phyloP scores from a whole-genome alignment of 2,888 invertebrate species.

The Drosophila silvestris region DNA sequence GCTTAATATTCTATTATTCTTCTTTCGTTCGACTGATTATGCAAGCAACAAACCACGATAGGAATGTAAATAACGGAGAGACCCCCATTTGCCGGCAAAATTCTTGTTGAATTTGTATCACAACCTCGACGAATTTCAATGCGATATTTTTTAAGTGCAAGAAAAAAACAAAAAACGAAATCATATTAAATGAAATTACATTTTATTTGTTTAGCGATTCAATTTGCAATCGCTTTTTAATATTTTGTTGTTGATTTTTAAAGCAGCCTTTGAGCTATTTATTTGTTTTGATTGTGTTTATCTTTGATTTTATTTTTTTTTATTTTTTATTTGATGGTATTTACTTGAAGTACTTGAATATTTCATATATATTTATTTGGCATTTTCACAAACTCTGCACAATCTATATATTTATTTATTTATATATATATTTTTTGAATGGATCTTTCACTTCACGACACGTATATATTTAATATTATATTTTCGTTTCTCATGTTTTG shows the following conservation, averaged over 20 bases:
- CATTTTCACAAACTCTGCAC: conserved; percentile 40
- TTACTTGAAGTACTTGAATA: conserved; percentile 6
- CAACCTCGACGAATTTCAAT: conserved; percentile 29
- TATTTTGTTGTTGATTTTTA: background rate
- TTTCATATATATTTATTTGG: background rate
- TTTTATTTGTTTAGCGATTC: conserved; percentile 15
- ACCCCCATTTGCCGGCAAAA: conserved; percentile 16
- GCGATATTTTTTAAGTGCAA: conserved; percentile 4
- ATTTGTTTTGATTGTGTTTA: conserved; percentile 9
- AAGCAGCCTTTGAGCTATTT: conserved; percentile 2
- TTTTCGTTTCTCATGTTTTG: conserved; percentile 17
- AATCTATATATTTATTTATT: background rate
- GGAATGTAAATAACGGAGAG: background rate
- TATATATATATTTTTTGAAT: conserved; percentile 7
- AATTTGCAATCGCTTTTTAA: conserved; percentile 8
- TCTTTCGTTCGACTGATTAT: background rate
- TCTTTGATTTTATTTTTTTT: background rate
- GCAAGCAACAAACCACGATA: conserved; percentile 16
- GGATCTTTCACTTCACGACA: conserved; percentile 41
- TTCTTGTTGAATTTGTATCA: background rate
- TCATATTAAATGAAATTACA: conserved; percentile 21
- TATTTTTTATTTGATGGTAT: background rate
- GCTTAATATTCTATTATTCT: conserved; percentile 2
- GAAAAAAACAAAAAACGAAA: background rate
- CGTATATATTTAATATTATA: conserved; percentile 9